A percentile compares a stretch with the other conserved stretches of the same genome.
Conservation (phyloP, 2,888 invertebrate genomes). For the Lycia hirtaria region DNA sequence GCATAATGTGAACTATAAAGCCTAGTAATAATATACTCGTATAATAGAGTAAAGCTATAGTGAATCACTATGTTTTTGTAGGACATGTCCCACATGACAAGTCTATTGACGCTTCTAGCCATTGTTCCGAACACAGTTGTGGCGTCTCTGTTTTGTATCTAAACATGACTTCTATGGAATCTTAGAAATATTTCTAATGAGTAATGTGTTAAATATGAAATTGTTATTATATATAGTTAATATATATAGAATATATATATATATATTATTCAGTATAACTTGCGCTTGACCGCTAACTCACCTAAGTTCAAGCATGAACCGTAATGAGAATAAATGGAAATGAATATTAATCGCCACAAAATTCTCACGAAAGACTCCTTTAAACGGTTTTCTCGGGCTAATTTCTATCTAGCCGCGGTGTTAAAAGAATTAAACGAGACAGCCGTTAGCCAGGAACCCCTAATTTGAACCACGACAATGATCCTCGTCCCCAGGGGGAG, state of each 20-base stretch:
- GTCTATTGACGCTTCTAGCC: background rate
- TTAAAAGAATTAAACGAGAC: constrained; percentile 3
- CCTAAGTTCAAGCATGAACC: no score
- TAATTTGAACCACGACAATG: constrained; percentile 15
- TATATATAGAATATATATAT: no score
- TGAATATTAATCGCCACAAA: no score
- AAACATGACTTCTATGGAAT: background rate
- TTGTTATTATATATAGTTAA: no score
- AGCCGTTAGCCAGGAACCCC: background rate
- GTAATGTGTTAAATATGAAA: background rate
- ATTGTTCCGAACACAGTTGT: constrained; percentile 2
- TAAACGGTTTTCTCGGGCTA: background rate
- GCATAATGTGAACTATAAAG: no score
- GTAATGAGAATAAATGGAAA: no score
- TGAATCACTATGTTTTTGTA: constrained; percentile 12
- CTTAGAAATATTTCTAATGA: background rate
- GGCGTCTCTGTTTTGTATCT: background rate
- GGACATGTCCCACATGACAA: background rate
- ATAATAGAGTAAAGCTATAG: background rate
- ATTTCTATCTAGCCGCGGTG: background rate
- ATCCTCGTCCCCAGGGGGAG: background rate
- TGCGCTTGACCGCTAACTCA: no score
- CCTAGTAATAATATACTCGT: no score
- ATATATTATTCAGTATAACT: no score
- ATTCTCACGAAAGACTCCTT: background rate